A percentile compares a stretch with the other conserved stretches of the same genome.
These are phyloP conservation scores for Zosterops pallidus DNA, from an alignment of 2,113 vertebrate genomes.

Conservation along the genomic window DNA sequence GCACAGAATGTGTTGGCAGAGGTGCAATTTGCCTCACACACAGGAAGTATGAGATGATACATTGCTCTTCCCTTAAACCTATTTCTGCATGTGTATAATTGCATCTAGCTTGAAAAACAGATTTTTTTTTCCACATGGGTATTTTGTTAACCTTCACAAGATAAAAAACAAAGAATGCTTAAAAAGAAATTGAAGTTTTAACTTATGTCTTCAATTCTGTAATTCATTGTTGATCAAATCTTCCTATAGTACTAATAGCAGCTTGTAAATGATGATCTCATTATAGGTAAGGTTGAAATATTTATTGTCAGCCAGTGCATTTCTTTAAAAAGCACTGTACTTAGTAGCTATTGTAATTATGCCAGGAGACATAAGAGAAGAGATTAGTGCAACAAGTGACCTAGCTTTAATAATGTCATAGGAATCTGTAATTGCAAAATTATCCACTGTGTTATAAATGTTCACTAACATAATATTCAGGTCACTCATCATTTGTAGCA, in stretches of 20 bases:
- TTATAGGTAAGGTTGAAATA: slow-evolving; percentile 39
- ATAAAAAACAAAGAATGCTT: slow-evolving; percentile 6
- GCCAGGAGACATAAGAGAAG: slow-evolving; percentile 9
- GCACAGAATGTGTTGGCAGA: not conserved
- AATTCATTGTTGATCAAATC: slow-evolving; percentile 27
- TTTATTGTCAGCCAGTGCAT: not conserved
- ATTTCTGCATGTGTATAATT: not conserved
- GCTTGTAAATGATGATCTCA: slow-evolving; percentile 17
- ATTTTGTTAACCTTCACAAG: not conserved
- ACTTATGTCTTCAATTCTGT: not conserved
- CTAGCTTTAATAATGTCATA: slow-evolving; percentile 49
- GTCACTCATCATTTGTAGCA: slow-evolving; percentile 33
- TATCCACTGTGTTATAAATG: slow-evolving; percentile 28
- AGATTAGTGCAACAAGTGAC: slow-evolving; percentile 43
- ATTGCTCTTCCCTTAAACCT: not conserved
- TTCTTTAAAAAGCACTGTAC: slow-evolving; percentile 27
- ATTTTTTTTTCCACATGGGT: not conserved
- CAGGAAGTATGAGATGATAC: not conserved
- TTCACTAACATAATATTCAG: slow-evolving; percentile 30
- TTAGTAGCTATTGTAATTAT: slow-evolving; percentile 37
- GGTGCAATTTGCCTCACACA: not conserved
- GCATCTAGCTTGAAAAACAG: not conserved
- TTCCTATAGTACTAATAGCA: not conserved
- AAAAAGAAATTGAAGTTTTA: slow-evolving; percentile 30
- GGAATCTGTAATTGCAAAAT: slow-evolving; percentile 38